Conservation (phyloP, 2,113 vertebrate genomes). For the Neomonachus schauinslandi region DNA sequence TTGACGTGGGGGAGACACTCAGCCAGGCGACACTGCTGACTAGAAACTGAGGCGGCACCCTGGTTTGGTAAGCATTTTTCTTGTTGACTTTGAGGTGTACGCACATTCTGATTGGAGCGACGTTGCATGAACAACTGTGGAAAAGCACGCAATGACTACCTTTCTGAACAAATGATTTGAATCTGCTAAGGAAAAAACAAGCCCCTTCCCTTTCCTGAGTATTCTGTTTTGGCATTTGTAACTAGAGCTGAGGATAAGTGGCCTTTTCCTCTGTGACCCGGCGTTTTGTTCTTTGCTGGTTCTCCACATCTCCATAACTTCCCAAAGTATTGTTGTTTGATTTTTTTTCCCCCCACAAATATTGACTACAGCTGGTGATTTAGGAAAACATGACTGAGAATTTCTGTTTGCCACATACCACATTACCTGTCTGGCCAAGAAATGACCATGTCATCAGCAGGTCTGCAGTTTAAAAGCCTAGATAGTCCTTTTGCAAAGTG, state of each 20-base stretch:
- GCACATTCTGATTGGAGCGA: constrained; percentile 70
- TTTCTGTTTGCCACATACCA: neutral
- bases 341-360: neutral
- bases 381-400: neutral
- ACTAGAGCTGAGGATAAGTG: constrained; percentile 64
- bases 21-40: neutral
- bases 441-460: neutral
- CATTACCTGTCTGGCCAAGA: neutral
- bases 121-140: constrained; percentile 65
- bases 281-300: constrained; percentile 64
- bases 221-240: constrained; percentile 61
- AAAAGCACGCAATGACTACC: constrained; percentile 69
- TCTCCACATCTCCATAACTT: constrained; percentile 59
- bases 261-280: constrained; percentile 74
- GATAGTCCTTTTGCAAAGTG: neutral
- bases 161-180: constrained; percentile 78
- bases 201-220: constrained; percentile 81
- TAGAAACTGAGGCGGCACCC: neutral
- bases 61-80: neutral
- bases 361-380: constrained; percentile 61
- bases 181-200: constrained; percentile 75
- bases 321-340: constrained; percentile 71
- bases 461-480: neutral
- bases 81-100: constrained; percentile 18
- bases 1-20: neutral